phyloP scores from a whole-genome alignment of 2,113 vertebrate species.

The Nettapus auritus region DNA sequence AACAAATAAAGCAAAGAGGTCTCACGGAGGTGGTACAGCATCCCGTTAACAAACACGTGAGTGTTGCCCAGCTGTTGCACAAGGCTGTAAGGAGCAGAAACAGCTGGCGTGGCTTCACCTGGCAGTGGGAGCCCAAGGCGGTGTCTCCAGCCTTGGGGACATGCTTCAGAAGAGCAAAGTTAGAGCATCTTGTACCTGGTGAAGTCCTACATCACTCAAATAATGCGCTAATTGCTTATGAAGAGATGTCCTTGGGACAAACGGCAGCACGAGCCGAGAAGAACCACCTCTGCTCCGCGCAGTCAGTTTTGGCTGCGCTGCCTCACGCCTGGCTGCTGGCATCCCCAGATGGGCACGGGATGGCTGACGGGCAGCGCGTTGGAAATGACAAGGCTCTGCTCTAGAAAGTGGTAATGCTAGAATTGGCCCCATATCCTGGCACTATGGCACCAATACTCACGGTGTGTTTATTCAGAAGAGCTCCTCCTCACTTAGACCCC shows the following conservation, averaged over 20 bases:
- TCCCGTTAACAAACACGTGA: too few relatives aligned
- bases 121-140: too few relatives aligned
- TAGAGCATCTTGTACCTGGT: not conserved
- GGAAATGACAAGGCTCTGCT: not conserved
- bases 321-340: not conserved
- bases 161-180: not conserved
- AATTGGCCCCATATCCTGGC: not conserved
- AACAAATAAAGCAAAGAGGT: not conserved
- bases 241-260: not conserved
- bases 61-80: too few relatives aligned
- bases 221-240: not conserved
- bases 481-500: not conserved
- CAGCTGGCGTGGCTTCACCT: too few relatives aligned
- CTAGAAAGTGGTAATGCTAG: not conserved
- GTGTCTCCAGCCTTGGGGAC: not conserved
- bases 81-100: not conserved
- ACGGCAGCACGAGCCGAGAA: accelerated
- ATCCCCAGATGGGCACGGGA: not conserved
- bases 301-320: not conserved
- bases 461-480: not conserved
- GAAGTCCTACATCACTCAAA: not conserved
- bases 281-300: accelerated
- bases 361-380: not conserved
- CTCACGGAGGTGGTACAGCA: not conserved
- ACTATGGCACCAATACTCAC: not conserved